Evolutionary conservation across 2,797 vertebrate genomes (phyloP), one percentile per base, ranked within the genome.

Genomic region (Pempheris klunzingeri): DNA sequence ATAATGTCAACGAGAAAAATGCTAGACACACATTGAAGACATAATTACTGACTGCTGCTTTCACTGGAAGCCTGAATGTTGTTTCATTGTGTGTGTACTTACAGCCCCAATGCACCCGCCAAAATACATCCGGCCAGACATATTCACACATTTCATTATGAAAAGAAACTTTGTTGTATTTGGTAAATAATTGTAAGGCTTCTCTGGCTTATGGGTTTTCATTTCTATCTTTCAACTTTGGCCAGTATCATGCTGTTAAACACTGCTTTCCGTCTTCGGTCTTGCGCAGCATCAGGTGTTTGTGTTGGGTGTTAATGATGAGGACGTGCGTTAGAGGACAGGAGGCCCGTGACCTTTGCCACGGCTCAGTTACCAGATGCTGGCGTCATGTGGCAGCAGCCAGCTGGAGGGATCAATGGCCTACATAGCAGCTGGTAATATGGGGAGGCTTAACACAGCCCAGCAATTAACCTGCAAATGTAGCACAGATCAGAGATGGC

Each of bases 381-480:
- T 57, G 69, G 75, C 17, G 41, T 83, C 73, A 86, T 57, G 32
- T 85, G 71, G 71, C 66, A 38, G 63, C 59, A 0, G 50, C 81
- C 89, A 90, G 87, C 86, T 89, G 91, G 82, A 68, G 67, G 80
- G 82, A 90, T 88, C 86, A 80, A 82, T 82, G 87, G 73, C 64
- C 76, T 74, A 80, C 80, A 84, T 71, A 49, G 55, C 83, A 76
- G 76, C 82, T 78, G 81, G 79, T 87, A 69, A 72, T 61, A 84
- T 65, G 66, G 38, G 63, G 44, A 63, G 44, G 77, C 75, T 83
- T 71, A 86, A 83, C 77, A 71, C 0, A 14, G 70, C 55, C 76
- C 75, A 72, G 77, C 82, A 89, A 89, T 92, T 88, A 88, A 93
- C 89, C 91, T 90, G 85, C 77, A 66, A 83, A 83, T 41, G 67